Base-by-base conservation (phyloP, 64 coral and sea anemone species). In the Cladopsammia gracilis region DNA sequence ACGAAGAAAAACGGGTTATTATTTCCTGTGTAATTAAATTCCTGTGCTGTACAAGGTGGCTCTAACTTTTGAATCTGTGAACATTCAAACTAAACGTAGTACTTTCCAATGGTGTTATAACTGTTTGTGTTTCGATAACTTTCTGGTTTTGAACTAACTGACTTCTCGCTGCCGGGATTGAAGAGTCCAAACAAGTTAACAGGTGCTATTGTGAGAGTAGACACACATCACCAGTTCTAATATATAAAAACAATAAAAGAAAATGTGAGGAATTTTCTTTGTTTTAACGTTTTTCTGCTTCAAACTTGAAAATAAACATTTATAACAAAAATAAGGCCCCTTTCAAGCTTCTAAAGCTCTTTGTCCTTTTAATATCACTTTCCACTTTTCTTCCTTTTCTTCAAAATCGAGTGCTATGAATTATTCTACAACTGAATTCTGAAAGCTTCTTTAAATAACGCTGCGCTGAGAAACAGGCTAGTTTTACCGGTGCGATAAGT, bases 251-350 rank as follows among this genome's bases (percentile, higher is more conserved):
- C 5, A 23, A 11, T 2, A 3, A 49, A 24, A 5, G 73, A 52
- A 54, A 76, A 76, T 76, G 73, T 11, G 75, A 54, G 7, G 50
- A 77, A 77, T 77, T 22, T 24, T 34, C 75, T 25, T 77, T 54
- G 50, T 77, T 6, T 77, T 7, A 54, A 34, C 34, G 2, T 4
- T 54, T 10, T 77, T 20, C 22, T 24, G 7, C 18, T 54, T 77
- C 14, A 20, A 25, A 57, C 2, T 3, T 53, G 13, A 77, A 77
- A 10, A 34, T 12, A 24, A 54, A 53, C 25, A 24, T 56, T 23
- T 48, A 4, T 1, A 64, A 19, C 4, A 10, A 52, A 24, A 19
- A 23, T 49, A 54, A 25, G 19, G 44, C 9, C 45, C 34, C 34
- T 34, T 34, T 34, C 34, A 34, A 34, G 0, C 2, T 34, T 34